Evolutionary conservation across 2,797 vertebrate genomes (phyloP).

Genomic region (Lemur catta): DNA sequence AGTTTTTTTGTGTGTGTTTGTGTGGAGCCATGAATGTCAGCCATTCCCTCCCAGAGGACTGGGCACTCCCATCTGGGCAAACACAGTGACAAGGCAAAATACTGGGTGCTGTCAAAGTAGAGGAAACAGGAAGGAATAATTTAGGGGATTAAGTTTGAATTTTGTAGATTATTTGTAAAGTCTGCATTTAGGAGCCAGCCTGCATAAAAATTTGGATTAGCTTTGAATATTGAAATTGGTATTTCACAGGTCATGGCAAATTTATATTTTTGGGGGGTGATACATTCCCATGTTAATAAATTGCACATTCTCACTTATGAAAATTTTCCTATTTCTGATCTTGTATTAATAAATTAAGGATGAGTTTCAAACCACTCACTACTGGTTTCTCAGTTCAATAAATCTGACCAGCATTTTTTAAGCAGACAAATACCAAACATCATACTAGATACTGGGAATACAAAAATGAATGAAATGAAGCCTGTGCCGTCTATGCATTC

Average conservation of each 20-base stretch:
- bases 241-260: not conserved
- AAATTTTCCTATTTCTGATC: slow-evolving; percentile 1
- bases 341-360: not conserved
- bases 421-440: not conserved
- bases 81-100: not conserved
- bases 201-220: not conserved
- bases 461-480: not conserved
- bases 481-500: not conserved
- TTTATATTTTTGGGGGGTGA: not conserved
- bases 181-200: not conserved
- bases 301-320: not conserved
- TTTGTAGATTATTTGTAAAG: not conserved
- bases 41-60: not conserved
- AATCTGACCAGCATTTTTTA: slow-evolving; percentile 5
- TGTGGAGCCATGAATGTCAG: not conserved
- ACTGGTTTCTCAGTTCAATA: not conserved
- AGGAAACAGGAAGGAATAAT: not conserved
- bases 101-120: not conserved
- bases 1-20: not conserved
- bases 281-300: not conserved
- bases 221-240: slow-evolving; percentile 25
- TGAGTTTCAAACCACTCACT: not conserved
- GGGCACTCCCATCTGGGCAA: not conserved
- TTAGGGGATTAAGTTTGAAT: not conserved
- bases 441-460: not conserved